These are phyloP conservation scores for Kuschelorhynchus macadamiae DNA, from an alignment of 2,888 invertebrate species.

Conservation along the genomic window DNA sequence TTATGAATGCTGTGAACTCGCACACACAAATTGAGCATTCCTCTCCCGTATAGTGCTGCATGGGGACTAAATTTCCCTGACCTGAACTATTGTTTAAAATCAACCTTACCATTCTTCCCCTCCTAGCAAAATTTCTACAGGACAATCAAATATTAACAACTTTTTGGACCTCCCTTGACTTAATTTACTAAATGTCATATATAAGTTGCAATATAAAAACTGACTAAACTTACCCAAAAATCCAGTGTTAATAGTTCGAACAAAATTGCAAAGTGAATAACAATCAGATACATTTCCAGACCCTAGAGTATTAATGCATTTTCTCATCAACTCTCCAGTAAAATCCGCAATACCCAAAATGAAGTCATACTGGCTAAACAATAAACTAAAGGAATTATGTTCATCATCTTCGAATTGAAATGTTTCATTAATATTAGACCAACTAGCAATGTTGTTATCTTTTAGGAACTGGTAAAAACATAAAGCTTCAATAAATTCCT, in stretches of 20 bases:
- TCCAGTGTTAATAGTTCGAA: constrained; percentile 78
- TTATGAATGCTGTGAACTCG: too few species aligned
- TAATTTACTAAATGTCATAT: too few species aligned
- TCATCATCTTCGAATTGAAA: constrained; percentile 58
- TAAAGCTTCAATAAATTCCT: constrained; percentile 90
- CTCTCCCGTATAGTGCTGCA: too few species aligned
- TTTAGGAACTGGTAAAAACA: constrained; percentile 82
- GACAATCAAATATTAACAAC: too few species aligned
- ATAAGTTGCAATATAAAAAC: too few species aligned
- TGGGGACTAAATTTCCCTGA: too few species aligned
- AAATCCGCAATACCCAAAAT: constrained; percentile 88
- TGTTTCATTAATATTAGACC: constrained; percentile 60
- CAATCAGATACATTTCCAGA: constrained; percentile 82
- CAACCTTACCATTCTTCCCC: too few species aligned
- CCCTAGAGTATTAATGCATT: constrained; percentile 86
- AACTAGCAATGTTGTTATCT: constrained; percentile 73
- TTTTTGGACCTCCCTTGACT: too few species aligned
- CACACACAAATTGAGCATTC: too few species aligned
- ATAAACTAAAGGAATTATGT: constrained; percentile 53
- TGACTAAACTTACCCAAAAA: constrained; percentile 73
- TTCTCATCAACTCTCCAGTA: constrained; percentile 92
- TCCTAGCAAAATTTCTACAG: too few species aligned
- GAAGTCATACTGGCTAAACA: constrained; percentile 71
- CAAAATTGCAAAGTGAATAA: constrained; percentile 78
- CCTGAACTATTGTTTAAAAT: too few species aligned